A percentile compares a stretch with the other conserved stretches of the same genome.
These are phyloP conservation scores for Lates calcarifer DNA, from an alignment of 2,113 vertebrate species.

Conservation along the genomic window DNA sequence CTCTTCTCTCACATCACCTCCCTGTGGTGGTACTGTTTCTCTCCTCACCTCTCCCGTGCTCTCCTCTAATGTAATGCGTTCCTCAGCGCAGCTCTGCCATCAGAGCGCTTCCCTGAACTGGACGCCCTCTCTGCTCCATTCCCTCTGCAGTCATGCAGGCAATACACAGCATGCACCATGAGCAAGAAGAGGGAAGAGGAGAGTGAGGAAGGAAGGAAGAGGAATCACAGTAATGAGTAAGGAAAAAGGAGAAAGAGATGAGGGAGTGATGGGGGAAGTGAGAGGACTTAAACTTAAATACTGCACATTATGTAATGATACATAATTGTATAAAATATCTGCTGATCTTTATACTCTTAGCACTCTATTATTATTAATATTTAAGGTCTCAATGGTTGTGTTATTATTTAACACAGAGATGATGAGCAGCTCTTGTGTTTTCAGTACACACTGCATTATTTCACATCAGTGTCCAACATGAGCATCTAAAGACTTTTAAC, in stretches of 20 bases:
- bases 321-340: not conserved
- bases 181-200: not conserved
- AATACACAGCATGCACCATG: slow-evolving; percentile 33
- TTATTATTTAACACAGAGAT: not conserved
- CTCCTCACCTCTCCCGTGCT: slow-evolving; percentile 50
- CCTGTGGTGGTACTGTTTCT: slow-evolving; percentile 32
- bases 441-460: not conserved
- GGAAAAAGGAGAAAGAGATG: not conserved
- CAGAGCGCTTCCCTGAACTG: slow-evolving; percentile 61
- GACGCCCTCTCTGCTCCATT: slow-evolving; percentile 68
- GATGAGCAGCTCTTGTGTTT: not conserved
- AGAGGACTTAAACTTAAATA: slow-evolving; percentile 7
- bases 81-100: slow-evolving; percentile 62
- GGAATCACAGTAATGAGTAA: slow-evolving; percentile 21
- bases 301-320: not conserved
- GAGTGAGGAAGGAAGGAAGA: not conserved
- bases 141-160: slow-evolving; percentile 69
- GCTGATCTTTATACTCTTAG: not conserved
- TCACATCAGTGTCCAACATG: not conserved
- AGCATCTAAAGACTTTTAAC: not conserved
- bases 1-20: slow-evolving; percentile 39
- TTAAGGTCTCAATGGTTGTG: not conserved
- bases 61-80: slow-evolving; percentile 59
- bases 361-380: too few relatives aligned
- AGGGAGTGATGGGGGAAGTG: slow-evolving; percentile 4